phyloP scores from a whole-genome alignment of 35 echinoderm and acorn worm genomes.

The Apostichopus japonicus region DNA sequence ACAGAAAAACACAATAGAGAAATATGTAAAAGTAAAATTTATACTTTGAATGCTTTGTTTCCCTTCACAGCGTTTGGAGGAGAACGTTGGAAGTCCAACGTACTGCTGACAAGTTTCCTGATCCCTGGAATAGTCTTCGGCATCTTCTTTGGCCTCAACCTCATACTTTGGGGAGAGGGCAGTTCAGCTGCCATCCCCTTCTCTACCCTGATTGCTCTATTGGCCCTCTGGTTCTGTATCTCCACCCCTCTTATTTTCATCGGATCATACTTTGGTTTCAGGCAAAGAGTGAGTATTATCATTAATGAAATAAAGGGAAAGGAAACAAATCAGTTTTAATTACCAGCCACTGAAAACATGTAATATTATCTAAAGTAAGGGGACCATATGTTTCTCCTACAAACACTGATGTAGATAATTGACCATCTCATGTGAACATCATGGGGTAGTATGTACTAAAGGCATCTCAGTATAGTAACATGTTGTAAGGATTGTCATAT shows the following conservation, averaged over 20 bases:
- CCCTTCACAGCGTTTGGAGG: constrained; percentile 88
- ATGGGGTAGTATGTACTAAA: no score
- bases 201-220: constrained; percentile 82
- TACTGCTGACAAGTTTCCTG: constrained; percentile 85
- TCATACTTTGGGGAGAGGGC: constrained; percentile 93
- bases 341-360: no score
- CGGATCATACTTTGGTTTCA: constrained; percentile 97
- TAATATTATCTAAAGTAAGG: no score
- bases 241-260: constrained; percentile 94
- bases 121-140: constrained; percentile 89
- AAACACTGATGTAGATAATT: no score
- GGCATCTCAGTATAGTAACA: no score
- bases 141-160: constrained; percentile 87
- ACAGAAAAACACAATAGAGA: no score
- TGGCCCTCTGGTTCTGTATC: constrained; percentile 96
- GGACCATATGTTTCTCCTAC: no score
- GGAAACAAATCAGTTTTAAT: no score
- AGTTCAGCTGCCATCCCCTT: constrained; percentile 99
- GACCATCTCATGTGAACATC: no score
- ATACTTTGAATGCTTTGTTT: background rate
- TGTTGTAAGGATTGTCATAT: no score
- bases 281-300: constrained; percentile 83
- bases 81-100: constrained; percentile 98
- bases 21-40: no score
- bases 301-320: background rate